phyloP scores from a whole-genome alignment of 53 echinoderm and acorn worm species.

The Echinarachnius parma region DNA sequence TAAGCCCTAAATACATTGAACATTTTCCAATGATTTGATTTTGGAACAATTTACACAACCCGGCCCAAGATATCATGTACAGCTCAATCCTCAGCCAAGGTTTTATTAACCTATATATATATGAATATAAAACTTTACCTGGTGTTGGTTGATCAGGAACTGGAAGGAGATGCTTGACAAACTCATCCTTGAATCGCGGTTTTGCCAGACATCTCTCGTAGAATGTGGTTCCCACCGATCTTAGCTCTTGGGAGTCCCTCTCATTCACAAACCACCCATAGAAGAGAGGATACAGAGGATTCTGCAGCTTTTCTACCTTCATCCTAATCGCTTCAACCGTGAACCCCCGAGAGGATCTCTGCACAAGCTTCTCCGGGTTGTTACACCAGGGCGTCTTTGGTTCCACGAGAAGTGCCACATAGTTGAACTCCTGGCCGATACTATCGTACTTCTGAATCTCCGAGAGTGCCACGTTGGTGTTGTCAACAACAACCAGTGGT shows the following conservation, averaged over 20 bases:
- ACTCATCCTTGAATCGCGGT: conserved; percentile 61
- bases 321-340: background rate
- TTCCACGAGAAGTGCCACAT: conserved; percentile 48
- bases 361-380: background rate
- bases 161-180: conserved; percentile 52
- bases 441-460: conserved; percentile 42
- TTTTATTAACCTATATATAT: too few relatives aligned
- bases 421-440: conserved; percentile 50
- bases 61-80: too few relatives aligned
- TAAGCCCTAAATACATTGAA: too few relatives aligned
- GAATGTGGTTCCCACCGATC: conserved; percentile 24
- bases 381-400: conserved; percentile 38
- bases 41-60: too few relatives aligned
- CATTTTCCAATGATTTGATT: too few relatives aligned
- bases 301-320: conserved; percentile 11
- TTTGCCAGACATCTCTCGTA: conserved; percentile 35
- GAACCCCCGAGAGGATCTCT: conserved; percentile 10
- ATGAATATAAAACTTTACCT: too few relatives aligned
- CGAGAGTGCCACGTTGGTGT: conserved; percentile 26
- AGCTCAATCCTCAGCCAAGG: too few relatives aligned
- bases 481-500: conserved; percentile 54
- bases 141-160: too few relatives aligned
- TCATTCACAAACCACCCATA: conserved; percentile 79
- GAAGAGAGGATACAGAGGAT: conserved; percentile 58
- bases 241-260: conserved; percentile 45